Percentiles rank a stretch among this genome's conserved stretches.
Evolutionary conservation across 2,797 vertebrate species (phyloP).

Genomic region (Chelon labrosus): DNA sequence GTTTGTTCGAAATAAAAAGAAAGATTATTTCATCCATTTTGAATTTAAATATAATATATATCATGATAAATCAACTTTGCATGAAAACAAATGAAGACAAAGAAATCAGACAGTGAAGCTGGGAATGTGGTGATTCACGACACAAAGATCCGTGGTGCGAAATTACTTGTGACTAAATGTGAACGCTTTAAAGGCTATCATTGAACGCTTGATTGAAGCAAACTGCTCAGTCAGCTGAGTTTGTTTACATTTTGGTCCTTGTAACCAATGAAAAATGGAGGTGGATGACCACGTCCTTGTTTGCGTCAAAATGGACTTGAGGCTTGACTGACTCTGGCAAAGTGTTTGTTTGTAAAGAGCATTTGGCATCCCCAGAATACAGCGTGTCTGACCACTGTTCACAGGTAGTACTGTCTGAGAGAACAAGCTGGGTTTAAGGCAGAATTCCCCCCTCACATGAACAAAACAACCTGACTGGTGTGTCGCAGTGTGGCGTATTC

Average conservation of each 20-base stretch:
- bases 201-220: constrained; percentile 79
- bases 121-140: constrained; percentile 75
- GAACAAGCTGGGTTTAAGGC: constrained; percentile 86
- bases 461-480: constrained; percentile 71
- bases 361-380: constrained; percentile 79
- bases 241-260: constrained; percentile 86
- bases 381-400: constrained; percentile 72
- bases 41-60: constrained; percentile 66
- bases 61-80: constrained; percentile 59
- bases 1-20: constrained; percentile 69
- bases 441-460: constrained; percentile 77
- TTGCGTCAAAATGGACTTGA: constrained; percentile 79
- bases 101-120: constrained; percentile 75
- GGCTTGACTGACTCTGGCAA: constrained; percentile 73
- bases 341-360: constrained; percentile 62
- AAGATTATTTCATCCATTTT: constrained; percentile 63
- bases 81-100: constrained; percentile 62
- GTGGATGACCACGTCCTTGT: constrained; percentile 70
- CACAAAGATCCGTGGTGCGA: constrained; percentile 62
- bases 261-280: constrained; percentile 81
- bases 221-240: constrained; percentile 78
- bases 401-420: constrained; percentile 84
- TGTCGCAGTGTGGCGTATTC: constrained; percentile 61
- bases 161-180: constrained; percentile 60
- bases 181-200: constrained; percentile 77